Percentiles rank a stretch among this genome's conserved stretches.
Conservation (phyloP, 2,113 vertebrate genomes). For the Pristiophorus japonicus region DNA sequence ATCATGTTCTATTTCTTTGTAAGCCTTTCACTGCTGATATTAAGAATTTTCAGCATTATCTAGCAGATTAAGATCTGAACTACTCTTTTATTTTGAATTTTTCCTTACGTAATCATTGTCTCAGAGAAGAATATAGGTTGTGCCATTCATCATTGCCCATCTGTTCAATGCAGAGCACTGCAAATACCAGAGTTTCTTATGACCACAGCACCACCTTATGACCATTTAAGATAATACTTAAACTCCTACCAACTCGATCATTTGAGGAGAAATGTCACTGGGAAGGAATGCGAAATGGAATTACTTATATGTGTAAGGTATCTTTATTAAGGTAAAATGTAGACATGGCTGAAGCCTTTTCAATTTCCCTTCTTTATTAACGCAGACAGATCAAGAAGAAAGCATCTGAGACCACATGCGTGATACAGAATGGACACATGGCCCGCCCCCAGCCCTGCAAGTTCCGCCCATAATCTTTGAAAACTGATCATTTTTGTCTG, state of each 20-base stretch:
- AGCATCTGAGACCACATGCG: background rate
- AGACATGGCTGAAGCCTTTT: background rate
- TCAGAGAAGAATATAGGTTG: background rate
- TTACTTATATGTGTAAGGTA: background rate
- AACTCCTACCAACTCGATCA: background rate
- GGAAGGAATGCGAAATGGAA: too few relatives aligned
- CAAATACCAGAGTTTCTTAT: background rate
- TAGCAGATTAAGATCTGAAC: background rate
- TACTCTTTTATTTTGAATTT: background rate
- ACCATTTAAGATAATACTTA: background rate
- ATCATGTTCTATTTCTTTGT: background rate
- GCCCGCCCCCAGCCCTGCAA: background rate
- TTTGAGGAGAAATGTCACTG: background rate
- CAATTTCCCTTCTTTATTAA: background rate
- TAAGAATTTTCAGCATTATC: background rate
- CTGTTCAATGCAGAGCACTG: background rate
- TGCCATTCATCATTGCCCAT: background rate
- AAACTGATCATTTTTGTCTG: background rate
- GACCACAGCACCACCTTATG: conserved; percentile 20
- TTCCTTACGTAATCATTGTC: background rate
- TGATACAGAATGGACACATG: too few relatives aligned
- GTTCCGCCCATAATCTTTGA: background rate
- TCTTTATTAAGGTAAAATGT: background rate
- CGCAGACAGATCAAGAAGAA: background rate
- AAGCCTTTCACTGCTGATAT: background rate